Evolutionary conservation across 1,140 invertebrate species (phyloP), one percentile per base, ranked within the genome.

Genomic region (Trichogramma pretiosum): DNA sequence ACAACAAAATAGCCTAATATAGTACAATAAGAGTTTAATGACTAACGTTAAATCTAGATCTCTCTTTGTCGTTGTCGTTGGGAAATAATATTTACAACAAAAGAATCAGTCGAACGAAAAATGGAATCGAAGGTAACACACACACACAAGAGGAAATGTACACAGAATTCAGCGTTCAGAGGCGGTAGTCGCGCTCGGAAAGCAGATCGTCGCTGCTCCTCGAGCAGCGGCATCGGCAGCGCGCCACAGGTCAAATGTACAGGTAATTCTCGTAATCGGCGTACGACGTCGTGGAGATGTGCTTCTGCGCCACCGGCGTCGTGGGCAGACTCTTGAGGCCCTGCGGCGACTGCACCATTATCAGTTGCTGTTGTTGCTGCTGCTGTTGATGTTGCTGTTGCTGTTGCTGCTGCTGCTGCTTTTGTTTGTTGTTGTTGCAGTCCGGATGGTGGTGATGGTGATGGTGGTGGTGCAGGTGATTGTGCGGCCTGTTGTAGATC

Each of bases 211-310:
- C n/a, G n/a, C n/a, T n/a, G n/a, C n/a, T n/a, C n/a, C n/a, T n/a
- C n/a, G n/a, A n/a, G n/a, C n/a, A n/a, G n/a, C n/a, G n/a, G n/a
- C n/a, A n/a, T n/a, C n/a, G n/a, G n/a, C n/a, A n/a, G n/a, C n/a
- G n/a, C n/a, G n/a, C n/a, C n/a, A 28, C 24, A 7, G 24, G 32
- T 56, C 43, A 79, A 57, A 79, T 79, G 54, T 77, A 79, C 50
- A 79, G 71, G 60, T 78, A 79, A 63, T 79, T 78, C 58, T 79
- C 77, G 56, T 79, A 78, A 50, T 78, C 74, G 17, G 73, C 70
- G 54, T 77, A 78, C 32, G 64, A 62, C n/a, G 63, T 58, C 21
- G 65, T 43, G 22, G 62, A 57, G 36, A 72, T 50, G 48, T 70
- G 67, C 52, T 69, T 75, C 10, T 67, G 61, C 1, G 68, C 59